Percentiles rank a stretch among this genome's conserved stretches.
phyloP scores from a whole-genome alignment of 2,797 vertebrate genomes.

The Decapterus maruadsi region DNA sequence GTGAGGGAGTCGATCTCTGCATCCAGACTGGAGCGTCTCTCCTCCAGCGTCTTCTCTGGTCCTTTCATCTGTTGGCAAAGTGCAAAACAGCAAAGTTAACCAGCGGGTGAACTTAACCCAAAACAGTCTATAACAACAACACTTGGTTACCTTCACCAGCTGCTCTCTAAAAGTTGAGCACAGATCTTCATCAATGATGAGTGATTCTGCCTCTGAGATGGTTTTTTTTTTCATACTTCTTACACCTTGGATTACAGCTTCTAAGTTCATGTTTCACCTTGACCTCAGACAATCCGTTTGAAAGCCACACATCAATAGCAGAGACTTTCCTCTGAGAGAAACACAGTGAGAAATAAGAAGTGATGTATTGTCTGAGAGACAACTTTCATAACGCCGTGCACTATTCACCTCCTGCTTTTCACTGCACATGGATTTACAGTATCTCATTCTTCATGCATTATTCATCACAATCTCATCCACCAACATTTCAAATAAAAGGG shows the following conservation, averaged over 20 bases:
- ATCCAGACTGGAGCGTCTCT: constrained; percentile 95
- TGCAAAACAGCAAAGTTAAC: background rate
- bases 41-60: constrained; percentile 93
- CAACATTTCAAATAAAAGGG: constrained; percentile 61
- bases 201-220: constrained; percentile 39
- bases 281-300: constrained; percentile 67
- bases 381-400: constrained; percentile 59
- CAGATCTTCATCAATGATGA: constrained; percentile 34
- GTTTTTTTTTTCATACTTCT: constrained; percentile 33
- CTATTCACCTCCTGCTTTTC: constrained; percentile 72
- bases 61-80: constrained; percentile 85
- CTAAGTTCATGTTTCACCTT: constrained; percentile 66
- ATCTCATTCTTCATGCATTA: constrained; percentile 65
- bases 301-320: constrained; percentile 71
- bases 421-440: constrained; percentile 62
- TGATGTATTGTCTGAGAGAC: constrained; percentile 59
- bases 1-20: constrained; percentile 98
- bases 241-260: constrained; percentile 56
- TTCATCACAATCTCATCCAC: constrained; percentile 55
- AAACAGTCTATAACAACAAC: background rate
- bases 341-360: constrained; percentile 53
- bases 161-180: constrained; percentile 30
- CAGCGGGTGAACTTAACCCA: background rate
- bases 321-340: constrained; percentile 52
- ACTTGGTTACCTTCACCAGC: background rate